Percentiles rank a stretch among this genome's conserved stretches.
Conservation (phyloP, 2,113 vertebrate species). For the Myrmophylax atrothorax region DNA sequence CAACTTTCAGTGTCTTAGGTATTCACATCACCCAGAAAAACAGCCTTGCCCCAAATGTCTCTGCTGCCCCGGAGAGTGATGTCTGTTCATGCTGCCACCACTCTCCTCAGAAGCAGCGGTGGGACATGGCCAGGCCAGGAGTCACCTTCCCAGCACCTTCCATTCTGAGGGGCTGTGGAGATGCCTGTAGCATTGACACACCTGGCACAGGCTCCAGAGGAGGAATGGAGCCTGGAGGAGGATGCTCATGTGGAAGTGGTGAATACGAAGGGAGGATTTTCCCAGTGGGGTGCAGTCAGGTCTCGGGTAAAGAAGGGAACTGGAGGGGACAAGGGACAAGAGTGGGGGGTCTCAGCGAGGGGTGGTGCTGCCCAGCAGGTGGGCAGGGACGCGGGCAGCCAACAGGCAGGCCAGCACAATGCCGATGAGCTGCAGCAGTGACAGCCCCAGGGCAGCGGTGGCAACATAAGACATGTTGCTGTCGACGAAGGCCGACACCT, state of each 20-base stretch:
- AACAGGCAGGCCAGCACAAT: constrained; percentile 82
- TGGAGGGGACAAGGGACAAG: background rate
- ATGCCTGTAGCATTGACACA: accelerated
- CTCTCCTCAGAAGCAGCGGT: background rate
- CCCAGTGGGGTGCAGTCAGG: background rate
- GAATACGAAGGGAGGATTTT: background rate
- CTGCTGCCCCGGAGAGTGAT: background rate
- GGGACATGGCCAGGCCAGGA: background rate
- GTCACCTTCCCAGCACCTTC: background rate
- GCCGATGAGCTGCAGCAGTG: constrained; percentile 80
- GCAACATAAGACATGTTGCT: constrained; percentile 85
- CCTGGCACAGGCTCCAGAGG: background rate
- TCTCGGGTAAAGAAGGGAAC: background rate
- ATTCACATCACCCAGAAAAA: background rate
- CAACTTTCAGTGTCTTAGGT: background rate
- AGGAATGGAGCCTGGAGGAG: background rate
- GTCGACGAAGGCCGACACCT: constrained; percentile 82
- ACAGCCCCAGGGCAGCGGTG: constrained; percentile 81
- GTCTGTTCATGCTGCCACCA: background rate
- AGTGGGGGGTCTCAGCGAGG: background rate
- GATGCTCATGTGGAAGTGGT: background rate
- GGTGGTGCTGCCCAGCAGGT: background rate
- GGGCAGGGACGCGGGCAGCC: constrained; percentile 65
- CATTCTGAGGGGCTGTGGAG: background rate
- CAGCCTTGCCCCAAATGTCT: background rate